phyloP scores from a whole-genome alignment of 2,888 invertebrate species.

The Halocaridina rubra region DNA sequence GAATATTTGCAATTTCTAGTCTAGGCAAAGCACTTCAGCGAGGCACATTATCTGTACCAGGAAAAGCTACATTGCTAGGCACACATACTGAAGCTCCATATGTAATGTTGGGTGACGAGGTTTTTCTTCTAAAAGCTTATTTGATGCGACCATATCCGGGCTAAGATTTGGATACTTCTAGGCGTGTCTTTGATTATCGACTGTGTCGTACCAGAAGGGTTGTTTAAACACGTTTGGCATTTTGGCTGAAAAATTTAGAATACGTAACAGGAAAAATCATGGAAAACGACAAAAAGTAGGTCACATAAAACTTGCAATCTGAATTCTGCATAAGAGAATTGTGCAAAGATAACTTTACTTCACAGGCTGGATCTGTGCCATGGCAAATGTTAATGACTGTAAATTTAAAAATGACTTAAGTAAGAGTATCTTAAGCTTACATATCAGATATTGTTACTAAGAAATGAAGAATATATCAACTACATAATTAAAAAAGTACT shows the following conservation, averaged over 20 bases:
- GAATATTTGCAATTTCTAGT: conserved; percentile 13
- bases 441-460: too few relatives aligned
- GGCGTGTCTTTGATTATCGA: conserved; percentile 1
- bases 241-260: conserved; percentile 18
- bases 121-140: conserved; percentile 10
- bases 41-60: conserved; percentile 22
- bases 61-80: conserved; percentile 19
- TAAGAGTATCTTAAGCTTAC: background rate
- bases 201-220: conserved; percentile 10
- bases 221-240: conserved; percentile 11
- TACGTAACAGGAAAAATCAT: background rate
- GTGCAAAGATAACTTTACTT: conserved; percentile 22
- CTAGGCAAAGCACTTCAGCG: conserved; percentile 24
- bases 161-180: background rate
- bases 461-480: too few relatives aligned
- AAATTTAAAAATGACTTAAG: conserved; percentile 15
- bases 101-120: conserved; percentile 10
- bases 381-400: conserved; percentile 26
- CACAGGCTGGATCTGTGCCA: conserved; percentile 22
- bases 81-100: conserved; percentile 13
- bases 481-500: too few relatives aligned
- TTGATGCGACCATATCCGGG: conserved; percentile 27
- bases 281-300: conserved; percentile 9
- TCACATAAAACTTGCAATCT: conserved; percentile 16
- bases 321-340: conserved; percentile 20